Percentiles rank a stretch among this genome's conserved stretches.
These are phyloP conservation scores for Anaspis maculata DNA, from an alignment of 2,888 invertebrate species.

Conservation along the genomic window DNA sequence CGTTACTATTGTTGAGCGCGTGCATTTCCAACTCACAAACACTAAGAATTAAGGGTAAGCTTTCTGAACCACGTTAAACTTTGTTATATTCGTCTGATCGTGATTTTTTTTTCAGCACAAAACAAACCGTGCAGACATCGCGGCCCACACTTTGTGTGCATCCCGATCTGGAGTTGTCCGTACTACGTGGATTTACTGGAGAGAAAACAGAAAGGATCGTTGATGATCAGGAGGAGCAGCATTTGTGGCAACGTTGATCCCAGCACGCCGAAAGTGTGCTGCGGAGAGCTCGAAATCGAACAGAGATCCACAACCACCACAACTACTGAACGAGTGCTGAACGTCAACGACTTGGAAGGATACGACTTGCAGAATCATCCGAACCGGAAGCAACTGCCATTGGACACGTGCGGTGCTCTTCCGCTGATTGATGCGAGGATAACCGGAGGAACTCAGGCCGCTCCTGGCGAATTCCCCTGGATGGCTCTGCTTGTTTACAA, in stretches of 20 bases:
- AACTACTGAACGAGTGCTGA: constrained; percentile 1
- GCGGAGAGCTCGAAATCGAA: neutral
- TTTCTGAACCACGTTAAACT: too few relatives aligned
- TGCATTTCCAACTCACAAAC: too few relatives aligned
- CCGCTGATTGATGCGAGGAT: constrained; percentile 47
- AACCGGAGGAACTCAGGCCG: constrained; percentile 52
- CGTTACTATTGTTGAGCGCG: too few relatives aligned
- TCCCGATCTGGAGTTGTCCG: neutral
- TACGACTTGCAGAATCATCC: constrained; percentile 34
- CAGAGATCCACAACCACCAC: neutral
- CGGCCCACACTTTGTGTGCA: too few relatives aligned
- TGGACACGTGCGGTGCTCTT: constrained; percentile 51
- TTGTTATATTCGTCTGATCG: too few relatives aligned
- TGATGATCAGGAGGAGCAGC: neutral
- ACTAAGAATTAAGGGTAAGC: too few relatives aligned
- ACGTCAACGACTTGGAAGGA: neutral
- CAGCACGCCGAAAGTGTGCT: neutral
- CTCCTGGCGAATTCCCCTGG: constrained; percentile 64
- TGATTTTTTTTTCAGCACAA: too few relatives aligned
- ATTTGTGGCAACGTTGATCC: neutral
- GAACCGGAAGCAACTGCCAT: constrained; percentile 37
- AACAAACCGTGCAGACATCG: too few relatives aligned
- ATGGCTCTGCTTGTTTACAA: constrained; percentile 61
- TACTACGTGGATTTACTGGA: neutral
- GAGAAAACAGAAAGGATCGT: too few relatives aligned